Percentiles rank a stretch among this genome's conserved stretches.
These are phyloP conservation scores for Enteromius trimaculatus DNA, from an alignment of 2,797 vertebrate genomes.

Conservation along the genomic window DNA sequence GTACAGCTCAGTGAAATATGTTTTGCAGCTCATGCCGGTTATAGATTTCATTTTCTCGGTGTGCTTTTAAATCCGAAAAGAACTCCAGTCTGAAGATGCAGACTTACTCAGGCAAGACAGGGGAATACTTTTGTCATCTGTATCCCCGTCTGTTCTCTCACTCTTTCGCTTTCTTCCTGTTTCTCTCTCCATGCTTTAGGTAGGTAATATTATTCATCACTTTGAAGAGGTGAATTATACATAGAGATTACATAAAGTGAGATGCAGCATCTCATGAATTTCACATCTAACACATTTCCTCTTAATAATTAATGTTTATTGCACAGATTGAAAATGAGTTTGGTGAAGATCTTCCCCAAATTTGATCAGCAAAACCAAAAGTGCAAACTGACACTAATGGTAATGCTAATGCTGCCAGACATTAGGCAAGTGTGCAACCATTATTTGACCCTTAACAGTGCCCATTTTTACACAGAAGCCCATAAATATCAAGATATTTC, in stretches of 20 bases:
- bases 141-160: conserved; percentile 29
- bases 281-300: conserved; percentile 64
- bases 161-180: conserved; percentile 1
- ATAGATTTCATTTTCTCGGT: conserved; percentile 25
- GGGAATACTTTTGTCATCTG: conserved; percentile 34
- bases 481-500: not conserved
- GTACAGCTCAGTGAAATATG: conserved; percentile 17
- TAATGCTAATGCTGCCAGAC: not conserved
- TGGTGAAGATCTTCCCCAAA: conserved; percentile 46
- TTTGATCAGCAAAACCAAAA: conserved; percentile 52
- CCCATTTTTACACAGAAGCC: not conserved
- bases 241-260: conserved; percentile 64
- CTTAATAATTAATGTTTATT: conserved; percentile 66
- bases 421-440: not conserved
- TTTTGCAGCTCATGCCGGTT: conserved; percentile 1
- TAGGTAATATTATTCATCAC: conserved; percentile 62
- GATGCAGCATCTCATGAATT: conserved; percentile 62
- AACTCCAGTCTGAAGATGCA: conserved; percentile 33
- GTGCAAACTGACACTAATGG: conserved; percentile 35
- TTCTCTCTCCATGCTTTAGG: conserved; percentile 20
- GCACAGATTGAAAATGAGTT: conserved; percentile 46
- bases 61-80: conserved; percentile 23
- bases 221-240: conserved; percentile 63
- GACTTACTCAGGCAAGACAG: conserved; percentile 24
- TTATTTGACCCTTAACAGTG: not conserved